Percentiles rank a stretch among this genome's conserved stretches.
These are phyloP conservation scores for Heliconius hewitsoni DNA, from an alignment of 1,140 invertebrate genomes.

Conservation along the genomic window DNA sequence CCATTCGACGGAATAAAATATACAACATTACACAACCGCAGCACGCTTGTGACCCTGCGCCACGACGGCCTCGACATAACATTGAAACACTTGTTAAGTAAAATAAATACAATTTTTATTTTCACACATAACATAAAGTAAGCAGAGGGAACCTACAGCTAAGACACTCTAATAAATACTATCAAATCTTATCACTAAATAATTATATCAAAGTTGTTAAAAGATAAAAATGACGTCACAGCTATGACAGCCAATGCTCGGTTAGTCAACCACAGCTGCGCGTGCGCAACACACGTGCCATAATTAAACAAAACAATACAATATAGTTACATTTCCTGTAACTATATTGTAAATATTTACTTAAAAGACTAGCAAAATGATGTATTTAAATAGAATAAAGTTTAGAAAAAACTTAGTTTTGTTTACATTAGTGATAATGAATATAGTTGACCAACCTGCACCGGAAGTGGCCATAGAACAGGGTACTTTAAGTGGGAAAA, in stretches of 20 bases:
- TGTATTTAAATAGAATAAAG: conserved; percentile 21
- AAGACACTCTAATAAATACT: neutral
- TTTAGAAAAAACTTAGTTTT: conserved; percentile 46
- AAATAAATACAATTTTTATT: neutral
- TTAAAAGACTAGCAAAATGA: neutral
- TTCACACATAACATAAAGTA: neutral
- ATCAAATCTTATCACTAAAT: neutral
- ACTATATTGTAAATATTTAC: conserved; percentile 3
- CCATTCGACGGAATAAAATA: too few relatives aligned
- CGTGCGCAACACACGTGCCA: conserved; percentile 13
- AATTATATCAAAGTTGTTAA: neutral
- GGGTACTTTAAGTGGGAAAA: conserved; percentile 60
- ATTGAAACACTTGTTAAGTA: too few relatives aligned
- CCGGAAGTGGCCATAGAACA: conserved; percentile 54
- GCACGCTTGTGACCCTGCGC: too few relatives aligned
- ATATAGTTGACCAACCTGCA: conserved; percentile 57
- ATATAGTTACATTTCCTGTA: too few relatives aligned
- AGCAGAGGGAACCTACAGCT: neutral
- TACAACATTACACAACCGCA: too few relatives aligned
- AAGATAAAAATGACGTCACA: neutral
- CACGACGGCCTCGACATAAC: too few relatives aligned
- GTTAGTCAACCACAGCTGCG: conserved; percentile 12
- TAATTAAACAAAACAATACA: neutral
- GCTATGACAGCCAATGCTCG: neutral
- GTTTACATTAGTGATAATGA: conserved; percentile 53